A percentile compares a stretch with the other conserved stretches of the same genome.
These are phyloP conservation scores for Balaeniceps rex DNA, from an alignment of 2,113 vertebrate genomes.

Conservation along the genomic window DNA sequence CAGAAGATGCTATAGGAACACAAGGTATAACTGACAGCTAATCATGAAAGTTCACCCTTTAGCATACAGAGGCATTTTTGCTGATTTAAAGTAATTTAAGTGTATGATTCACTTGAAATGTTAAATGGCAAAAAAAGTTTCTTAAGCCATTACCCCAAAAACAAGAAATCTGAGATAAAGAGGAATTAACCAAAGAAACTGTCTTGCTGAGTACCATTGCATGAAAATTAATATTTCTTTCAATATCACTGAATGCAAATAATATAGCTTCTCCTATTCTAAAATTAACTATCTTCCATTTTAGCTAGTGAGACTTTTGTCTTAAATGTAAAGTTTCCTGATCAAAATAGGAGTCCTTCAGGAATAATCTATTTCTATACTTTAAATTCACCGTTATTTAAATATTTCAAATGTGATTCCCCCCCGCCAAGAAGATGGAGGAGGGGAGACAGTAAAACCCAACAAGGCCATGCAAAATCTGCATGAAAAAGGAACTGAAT, in stretches of 20 bases:
- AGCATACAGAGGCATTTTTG: not conserved
- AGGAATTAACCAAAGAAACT: not conserved
- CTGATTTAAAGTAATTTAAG: not conserved
- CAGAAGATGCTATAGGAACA: not conserved
- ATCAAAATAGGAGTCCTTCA: not conserved
- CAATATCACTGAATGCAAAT: not conserved
- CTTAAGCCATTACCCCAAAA: not conserved
- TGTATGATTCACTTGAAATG: not conserved
- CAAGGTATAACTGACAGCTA: not conserved
- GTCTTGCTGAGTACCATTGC: not conserved
- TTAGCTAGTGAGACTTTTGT: not conserved
- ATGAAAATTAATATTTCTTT: not conserved
- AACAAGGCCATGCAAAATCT: not conserved
- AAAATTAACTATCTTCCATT: not conserved
- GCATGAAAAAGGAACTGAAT: not conserved
- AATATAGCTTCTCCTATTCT: not conserved
- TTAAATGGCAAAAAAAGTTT: not conserved
- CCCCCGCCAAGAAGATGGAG: not conserved
- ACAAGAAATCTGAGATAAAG: not conserved
- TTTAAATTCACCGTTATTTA: not conserved
- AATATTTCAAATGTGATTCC: not conserved
- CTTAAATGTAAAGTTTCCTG: not conserved
- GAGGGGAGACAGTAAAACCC: not conserved
- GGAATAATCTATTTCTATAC: not conserved
- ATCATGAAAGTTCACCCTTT: not conserved